Evolutionary conservation across 2,797 vertebrate species (phyloP).

Genomic region (Poecile montanus): DNA sequence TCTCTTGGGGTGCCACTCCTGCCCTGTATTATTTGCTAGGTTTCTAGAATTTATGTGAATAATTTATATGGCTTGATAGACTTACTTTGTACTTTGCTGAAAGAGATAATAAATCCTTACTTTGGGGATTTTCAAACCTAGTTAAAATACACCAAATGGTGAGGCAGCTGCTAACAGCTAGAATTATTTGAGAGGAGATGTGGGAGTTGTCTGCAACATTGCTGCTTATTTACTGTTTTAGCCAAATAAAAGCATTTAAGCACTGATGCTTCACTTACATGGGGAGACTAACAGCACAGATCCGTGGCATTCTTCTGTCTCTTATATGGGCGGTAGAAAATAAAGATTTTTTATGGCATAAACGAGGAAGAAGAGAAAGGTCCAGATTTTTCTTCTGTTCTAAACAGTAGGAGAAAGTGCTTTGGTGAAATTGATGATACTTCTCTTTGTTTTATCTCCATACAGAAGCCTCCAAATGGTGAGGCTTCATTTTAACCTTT

Average conservation of each 20-base stretch:
- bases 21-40: background rate
- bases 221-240: background rate
- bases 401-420: background rate
- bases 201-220: background rate
- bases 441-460: background rate
- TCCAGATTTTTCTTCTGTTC: background rate
- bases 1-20: background rate
- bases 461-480: background rate
- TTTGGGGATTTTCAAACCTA: constrained; percentile 24
- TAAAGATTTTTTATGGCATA: background rate
- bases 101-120: constrained; percentile 27
- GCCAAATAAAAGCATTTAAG: background rate
- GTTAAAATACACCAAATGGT: constrained; percentile 1
- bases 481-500: background rate
- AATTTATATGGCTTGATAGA: constrained; percentile 27
- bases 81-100: background rate
- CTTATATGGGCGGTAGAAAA: background rate
- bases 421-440: background rate
- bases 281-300: background rate
- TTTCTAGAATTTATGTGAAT: constrained; percentile 33
- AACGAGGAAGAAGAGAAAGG: background rate
- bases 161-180: background rate
- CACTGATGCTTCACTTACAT: background rate
- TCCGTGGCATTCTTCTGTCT: background rate
- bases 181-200: background rate